Evolutionary conservation across 2,888 invertebrate species (phyloP).

Genomic region (Gasteruption jaculator): DNA sequence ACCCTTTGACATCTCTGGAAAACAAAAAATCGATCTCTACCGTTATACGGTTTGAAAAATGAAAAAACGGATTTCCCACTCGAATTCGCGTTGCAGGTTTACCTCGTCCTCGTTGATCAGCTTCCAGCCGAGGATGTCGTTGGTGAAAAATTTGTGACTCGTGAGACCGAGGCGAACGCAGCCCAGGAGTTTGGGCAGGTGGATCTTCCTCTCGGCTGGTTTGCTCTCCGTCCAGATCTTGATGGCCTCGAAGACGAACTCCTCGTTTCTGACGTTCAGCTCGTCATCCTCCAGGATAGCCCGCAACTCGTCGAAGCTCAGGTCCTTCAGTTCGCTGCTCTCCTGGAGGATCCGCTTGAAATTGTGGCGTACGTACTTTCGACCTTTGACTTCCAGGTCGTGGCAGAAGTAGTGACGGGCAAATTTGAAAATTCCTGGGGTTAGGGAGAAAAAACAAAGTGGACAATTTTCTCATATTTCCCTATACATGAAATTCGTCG

Average conservation of each 20-base stretch:
- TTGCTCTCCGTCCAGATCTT: constrained; percentile 67
- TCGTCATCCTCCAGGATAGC: constrained; percentile 67
- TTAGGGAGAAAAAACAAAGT: too few species aligned
- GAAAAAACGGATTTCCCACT: not conserved
- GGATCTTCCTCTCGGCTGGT: constrained; percentile 54
- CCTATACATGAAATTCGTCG: too few species aligned
- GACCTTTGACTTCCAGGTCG: constrained; percentile 62
- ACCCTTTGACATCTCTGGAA: constrained; percentile 56
- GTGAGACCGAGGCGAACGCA: constrained; percentile 67
- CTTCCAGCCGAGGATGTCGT: constrained; percentile 57
- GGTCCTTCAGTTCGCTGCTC: constrained; percentile 62
- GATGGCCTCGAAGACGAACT: constrained; percentile 70
- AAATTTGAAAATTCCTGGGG: constrained; percentile 64
- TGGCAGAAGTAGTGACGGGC: constrained; percentile 68
- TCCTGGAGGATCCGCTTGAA: constrained; percentile 61
- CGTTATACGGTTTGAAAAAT: not conserved
- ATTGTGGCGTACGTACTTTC: constrained; percentile 58
- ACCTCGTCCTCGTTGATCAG: constrained; percentile 56
- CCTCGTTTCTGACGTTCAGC: constrained; percentile 69
- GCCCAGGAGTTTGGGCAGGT: constrained; percentile 60
- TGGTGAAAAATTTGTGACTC: constrained; percentile 57
- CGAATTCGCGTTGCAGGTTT: constrained; percentile 18
- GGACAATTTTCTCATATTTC: not conserved
- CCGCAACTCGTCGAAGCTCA: constrained; percentile 60
- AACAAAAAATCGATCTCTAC: not conserved